Evolutionary conservation across 2,113 vertebrate species (phyloP), one percentile per base, ranked within the genome.

Genomic region (Recurvirostra avosetta): DNA sequence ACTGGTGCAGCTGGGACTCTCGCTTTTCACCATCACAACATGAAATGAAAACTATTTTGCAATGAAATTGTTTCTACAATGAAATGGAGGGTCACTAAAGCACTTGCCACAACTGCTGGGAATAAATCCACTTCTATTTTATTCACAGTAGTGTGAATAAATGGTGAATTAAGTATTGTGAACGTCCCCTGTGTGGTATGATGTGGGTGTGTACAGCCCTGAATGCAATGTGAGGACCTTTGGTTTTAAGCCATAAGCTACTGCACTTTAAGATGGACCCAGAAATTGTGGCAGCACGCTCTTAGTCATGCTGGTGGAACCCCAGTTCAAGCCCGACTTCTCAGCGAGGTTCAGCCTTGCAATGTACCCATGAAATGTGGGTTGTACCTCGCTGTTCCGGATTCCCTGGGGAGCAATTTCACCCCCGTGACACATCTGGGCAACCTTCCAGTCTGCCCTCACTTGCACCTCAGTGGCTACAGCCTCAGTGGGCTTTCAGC

Each of bases 1-100:
- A 58, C 96, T 65, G 66, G 32, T 94, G 61, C 92, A 91, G 63
- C 89, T 71, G 86, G 87, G 88, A 47, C 92, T 18, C 43, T 36
- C 15, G 0, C 80, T 78, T 47, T 59, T 61, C 86, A 29, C 74
- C 55, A 38, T 4, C 67, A 5, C 68, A 70, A 23, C 45, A 13
- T 7, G 25, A 62, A 86, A 79, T 32, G 43, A 61, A 27, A 76
- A 71, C 41, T 59, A 68, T 65, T 50, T 29, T 61, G 82, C 56
- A 79, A 61, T 20, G 59, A 14, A 32, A 74, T 53, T 43, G 40
- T 32, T 63, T 34, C 71, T 67, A 90, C 20, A 32, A 11, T 13
- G 75, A 55, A 58, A 58, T 4, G 66, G 59, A 63, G 47, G 66
- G 71, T 63, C 49, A 20, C 12, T 14, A 63, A 88, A 70, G 70